Conservation (phyloP, 1,140 invertebrate species). For the Ceratosolen solmsi region DNA sequence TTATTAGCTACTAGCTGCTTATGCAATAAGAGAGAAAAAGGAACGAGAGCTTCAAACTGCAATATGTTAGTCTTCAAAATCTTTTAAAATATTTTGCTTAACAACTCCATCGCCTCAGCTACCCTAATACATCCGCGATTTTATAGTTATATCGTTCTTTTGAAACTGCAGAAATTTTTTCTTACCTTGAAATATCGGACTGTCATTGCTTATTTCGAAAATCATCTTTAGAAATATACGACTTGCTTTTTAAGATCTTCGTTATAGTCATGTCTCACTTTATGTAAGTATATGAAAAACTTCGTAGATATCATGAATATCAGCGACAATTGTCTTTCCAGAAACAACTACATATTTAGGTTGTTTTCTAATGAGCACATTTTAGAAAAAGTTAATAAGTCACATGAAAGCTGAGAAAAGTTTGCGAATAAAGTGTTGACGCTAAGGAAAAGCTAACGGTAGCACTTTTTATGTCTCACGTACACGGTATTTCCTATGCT, state of each 20-base stretch:
- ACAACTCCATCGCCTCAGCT: neutral
- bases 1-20: neutral
- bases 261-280: too few species aligned
- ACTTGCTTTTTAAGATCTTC: too few species aligned
- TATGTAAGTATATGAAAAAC: too few species aligned
- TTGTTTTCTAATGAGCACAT: neutral
- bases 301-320: too few species aligned
- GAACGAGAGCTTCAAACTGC: neutral
- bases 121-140: neutral
- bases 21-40: too few species aligned
- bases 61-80: neutral
- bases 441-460: slow-evolving; percentile 6
- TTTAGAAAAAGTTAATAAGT: neutral
- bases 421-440: neutral
- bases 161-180: neutral
- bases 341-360: neutral
- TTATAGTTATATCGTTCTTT: neutral
- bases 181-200: neutral
- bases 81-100: neutral
- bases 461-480: neutral
- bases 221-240: neutral
- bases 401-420: neutral
- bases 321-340: neutral
- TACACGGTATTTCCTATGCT: neutral
- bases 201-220: too few species aligned